phyloP scores from a whole-genome alignment of 2,888 invertebrate species.

The Xanthia icteritia region DNA sequence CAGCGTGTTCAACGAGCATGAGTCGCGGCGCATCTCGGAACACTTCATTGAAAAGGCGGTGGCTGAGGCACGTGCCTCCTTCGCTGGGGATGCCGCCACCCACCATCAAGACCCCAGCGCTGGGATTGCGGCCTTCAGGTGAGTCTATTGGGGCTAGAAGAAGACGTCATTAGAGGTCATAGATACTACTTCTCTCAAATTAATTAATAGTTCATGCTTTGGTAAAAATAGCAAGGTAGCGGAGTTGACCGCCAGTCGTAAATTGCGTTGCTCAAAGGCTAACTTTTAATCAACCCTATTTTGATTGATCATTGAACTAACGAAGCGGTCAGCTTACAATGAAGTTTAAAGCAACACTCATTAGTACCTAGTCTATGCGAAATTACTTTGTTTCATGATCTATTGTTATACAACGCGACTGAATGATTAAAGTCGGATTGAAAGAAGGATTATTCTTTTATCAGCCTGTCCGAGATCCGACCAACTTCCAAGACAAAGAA shows the following conservation, averaged over 20 bases:
- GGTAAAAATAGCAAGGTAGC: neutral
- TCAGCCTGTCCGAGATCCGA: slow-evolving; percentile 51
- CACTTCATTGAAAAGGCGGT: slow-evolving; percentile 98
- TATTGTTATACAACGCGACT: slow-evolving; percentile 42
- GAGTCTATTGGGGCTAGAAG: neutral
- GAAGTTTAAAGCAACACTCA: slow-evolving; percentile 25
- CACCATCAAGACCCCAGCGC: slow-evolving; percentile 92
- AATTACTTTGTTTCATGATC: slow-evolving; percentile 41
- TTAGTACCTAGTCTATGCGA: slow-evolving; percentile 34
- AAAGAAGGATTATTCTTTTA: slow-evolving; percentile 61
- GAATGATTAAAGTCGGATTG: slow-evolving; percentile 42
- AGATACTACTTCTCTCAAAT: too few species aligned
- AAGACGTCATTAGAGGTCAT: neutral
- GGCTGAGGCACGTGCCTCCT: slow-evolving; percentile 96
- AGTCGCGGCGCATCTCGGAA: slow-evolving; percentile 97
- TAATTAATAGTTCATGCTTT: neutral
- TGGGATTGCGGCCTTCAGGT: slow-evolving; percentile 93
- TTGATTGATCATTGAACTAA: slow-evolving; percentile 26
- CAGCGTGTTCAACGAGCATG: slow-evolving; percentile 98
- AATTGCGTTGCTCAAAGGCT: neutral
- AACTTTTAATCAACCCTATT: slow-evolving; percentile 7
- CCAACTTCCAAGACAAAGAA: slow-evolving; percentile 55
- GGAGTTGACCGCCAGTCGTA: neutral
- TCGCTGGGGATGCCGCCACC: slow-evolving; percentile 92
- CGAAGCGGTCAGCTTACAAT: slow-evolving; percentile 31